Conservation (phyloP, 2,113 vertebrate species). For the Daphoenositta chrysoptera region DNA sequence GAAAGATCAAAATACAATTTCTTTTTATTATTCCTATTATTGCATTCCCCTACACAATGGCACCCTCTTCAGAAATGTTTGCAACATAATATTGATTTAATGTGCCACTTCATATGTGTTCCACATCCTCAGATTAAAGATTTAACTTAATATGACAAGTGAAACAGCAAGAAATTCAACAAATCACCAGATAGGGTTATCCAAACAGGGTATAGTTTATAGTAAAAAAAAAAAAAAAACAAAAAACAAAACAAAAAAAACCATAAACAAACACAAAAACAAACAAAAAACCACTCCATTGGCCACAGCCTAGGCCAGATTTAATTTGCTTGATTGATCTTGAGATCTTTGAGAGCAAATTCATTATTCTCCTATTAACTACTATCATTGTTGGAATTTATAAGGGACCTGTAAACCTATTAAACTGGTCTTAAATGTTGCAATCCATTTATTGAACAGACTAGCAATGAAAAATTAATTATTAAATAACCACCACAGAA, state of each 20-base stretch:
- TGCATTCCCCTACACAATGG: constrained; percentile 26
- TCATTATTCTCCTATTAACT: constrained; percentile 73
- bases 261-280: fast-evolving
- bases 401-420: constrained; percentile 71
- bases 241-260: not conserved
- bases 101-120: constrained; percentile 12
- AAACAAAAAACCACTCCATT: not conserved
- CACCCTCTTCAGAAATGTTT: constrained; percentile 3
- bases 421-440: constrained; percentile 73
- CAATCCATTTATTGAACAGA: constrained; percentile 75
- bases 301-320: not conserved
- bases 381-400: constrained; percentile 36
- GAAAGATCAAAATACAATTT: constrained; percentile 48
- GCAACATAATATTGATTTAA: constrained; percentile 57
- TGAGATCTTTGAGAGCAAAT: constrained; percentile 51
- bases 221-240: not conserved
- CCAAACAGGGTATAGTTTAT: not conserved
- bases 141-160: constrained; percentile 64
- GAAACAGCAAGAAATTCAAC: constrained; percentile 45
- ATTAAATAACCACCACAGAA: constrained; percentile 76
- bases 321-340: constrained; percentile 62
- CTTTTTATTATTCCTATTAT: constrained; percentile 45
- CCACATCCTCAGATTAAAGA: constrained; percentile 54
- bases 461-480: constrained; percentile 77
- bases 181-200: constrained; percentile 8